Base-by-base conservation (phyloP, 2,888 invertebrate species). In the Lycophotia porphyrea region DNA sequence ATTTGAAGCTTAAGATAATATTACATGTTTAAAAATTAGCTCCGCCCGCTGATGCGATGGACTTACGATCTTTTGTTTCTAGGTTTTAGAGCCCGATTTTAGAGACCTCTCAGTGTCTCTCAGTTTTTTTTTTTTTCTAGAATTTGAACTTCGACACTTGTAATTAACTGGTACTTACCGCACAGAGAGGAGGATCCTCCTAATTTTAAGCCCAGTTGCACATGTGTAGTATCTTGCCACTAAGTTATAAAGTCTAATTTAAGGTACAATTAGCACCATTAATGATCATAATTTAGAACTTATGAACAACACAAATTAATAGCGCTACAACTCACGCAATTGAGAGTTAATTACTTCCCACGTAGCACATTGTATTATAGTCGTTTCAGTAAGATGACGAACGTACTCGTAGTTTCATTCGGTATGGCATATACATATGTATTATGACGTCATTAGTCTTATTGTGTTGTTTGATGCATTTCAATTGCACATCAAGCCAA, bases 331-430 rank as follows among this genome's bases (percentile, higher is more conserved):
- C 34, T 71, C n/a, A 44, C 9, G 27, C 34, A 27, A 36, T 36
- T 15, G 9, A 15, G 9, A 68, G 44, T 15, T 44, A 47, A 47
- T 68, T 68, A 71, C 71, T 47, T 36, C 69, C 21, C 27, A n/a
- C n/a, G n/a, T n/a, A 27, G 27, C 9, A 36, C 21, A 36, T 27
- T 27, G 21, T 15, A 36, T 15, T 71, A 44, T 71, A 21, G 27
- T 15, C 21, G 15, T 21, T 44, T 68, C 34, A 44, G 21, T 44
- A 65, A 21, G 13, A 36, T 27, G 21, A 34, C 42, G 18, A 34
- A 34, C 13, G 8, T 34, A 71, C 8, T 34, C 13, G 8, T 34
- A 71, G 13, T 34, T 67, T 9, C n/a, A 7, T 36, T 27, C 44
- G 21, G 27, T 4, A 36, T 27, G 15, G 11, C 18, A 39, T 15